Evolutionary conservation across 2,797 vertebrate species (phyloP).

Genomic region (Phoeniculus purpureus): DNA sequence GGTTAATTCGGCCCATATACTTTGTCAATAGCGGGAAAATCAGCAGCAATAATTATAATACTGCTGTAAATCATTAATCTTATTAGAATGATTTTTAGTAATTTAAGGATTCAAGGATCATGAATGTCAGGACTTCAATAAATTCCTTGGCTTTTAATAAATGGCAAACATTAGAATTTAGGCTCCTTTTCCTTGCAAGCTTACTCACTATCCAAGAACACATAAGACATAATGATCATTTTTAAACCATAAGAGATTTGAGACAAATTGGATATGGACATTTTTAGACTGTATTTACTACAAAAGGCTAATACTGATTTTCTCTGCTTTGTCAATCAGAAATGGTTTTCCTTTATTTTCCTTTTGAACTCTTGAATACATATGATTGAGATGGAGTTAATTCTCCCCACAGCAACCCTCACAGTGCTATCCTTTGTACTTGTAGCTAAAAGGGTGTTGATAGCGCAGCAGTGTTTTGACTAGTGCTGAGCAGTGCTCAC

Average conservation of each 20-base stretch:
- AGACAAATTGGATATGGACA: neutral
- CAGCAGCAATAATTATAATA: constrained; percentile 60
- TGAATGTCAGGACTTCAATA: constrained; percentile 72
- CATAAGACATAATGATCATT: neutral
- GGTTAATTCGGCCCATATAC: constrained; percentile 52
- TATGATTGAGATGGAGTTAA: neutral
- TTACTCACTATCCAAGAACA: constrained; percentile 49
- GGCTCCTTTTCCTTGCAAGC: constrained; percentile 41
- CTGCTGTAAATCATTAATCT: constrained; percentile 71
- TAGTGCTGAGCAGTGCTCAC: neutral
- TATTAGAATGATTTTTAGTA: constrained; percentile 67
- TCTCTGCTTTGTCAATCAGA: neutral
- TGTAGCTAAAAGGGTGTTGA: neutral
- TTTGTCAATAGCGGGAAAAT: constrained; percentile 70
- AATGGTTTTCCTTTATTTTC: neutral
- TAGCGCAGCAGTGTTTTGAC: neutral
- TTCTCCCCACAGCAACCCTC: neutral
- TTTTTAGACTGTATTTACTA: neutral
- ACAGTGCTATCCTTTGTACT: neutral
- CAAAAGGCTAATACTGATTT: neutral
- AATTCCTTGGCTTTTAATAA: constrained; percentile 73
- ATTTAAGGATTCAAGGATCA: constrained; percentile 71
- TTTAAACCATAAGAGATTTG: neutral
- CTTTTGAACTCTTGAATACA: neutral
- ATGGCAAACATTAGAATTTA: constrained; percentile 67